Percentiles rank a stretch among this genome's conserved stretches.
These are phyloP conservation scores for Lota lota DNA, from an alignment of 2,113 vertebrate species.

Conservation along the genomic window DNA sequence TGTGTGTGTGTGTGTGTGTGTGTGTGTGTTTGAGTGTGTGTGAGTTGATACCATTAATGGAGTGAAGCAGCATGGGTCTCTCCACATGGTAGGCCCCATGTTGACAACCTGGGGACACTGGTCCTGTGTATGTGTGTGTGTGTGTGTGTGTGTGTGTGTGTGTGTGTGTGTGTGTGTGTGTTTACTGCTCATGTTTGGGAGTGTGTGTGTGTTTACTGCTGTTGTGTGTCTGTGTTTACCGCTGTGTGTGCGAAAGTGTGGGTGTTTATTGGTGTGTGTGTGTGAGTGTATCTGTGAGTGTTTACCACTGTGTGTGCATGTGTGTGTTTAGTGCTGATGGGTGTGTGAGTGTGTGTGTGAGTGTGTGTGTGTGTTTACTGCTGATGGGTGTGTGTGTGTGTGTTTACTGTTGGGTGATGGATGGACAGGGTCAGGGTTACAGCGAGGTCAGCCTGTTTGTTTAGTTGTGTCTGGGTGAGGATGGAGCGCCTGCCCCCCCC, in stretches of 20 bases:
- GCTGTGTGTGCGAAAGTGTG: too few relatives aligned
- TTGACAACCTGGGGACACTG: slow-evolving; percentile 41
- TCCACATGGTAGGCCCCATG: slow-evolving; percentile 46
- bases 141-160: slow-evolving; percentile 2
- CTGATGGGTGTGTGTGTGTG: slow-evolving; percentile 4
- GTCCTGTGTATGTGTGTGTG: slow-evolving; percentile 5
- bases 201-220: too few relatives aligned
- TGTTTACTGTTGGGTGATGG: slow-evolving; percentile 57
- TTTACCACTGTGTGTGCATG: slow-evolving; percentile 17
- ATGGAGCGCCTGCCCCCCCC: slow-evolving; percentile 17
- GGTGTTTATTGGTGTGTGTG: too few relatives aligned
- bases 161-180: background rate
- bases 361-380: slow-evolving; percentile 1
- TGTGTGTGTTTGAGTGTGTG: slow-evolving; percentile 4
- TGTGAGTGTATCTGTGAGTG: slow-evolving; percentile 16
- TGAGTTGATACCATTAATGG: slow-evolving; percentile 39
- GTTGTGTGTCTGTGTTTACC: background rate
- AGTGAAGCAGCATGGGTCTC: slow-evolving; percentile 52
- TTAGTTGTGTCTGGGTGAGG: slow-evolving; percentile 60
- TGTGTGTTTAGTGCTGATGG: slow-evolving; percentile 1
- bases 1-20: slow-evolving; percentile 19
- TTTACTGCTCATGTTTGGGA: slow-evolving; percentile 15
- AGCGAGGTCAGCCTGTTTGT: slow-evolving; percentile 65
- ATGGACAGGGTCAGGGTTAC: slow-evolving; percentile 63
- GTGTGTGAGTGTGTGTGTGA: slow-evolving; percentile 8